Conservation (phyloP, 2,797 vertebrate genomes). For the Siniperca undulata region DNA sequence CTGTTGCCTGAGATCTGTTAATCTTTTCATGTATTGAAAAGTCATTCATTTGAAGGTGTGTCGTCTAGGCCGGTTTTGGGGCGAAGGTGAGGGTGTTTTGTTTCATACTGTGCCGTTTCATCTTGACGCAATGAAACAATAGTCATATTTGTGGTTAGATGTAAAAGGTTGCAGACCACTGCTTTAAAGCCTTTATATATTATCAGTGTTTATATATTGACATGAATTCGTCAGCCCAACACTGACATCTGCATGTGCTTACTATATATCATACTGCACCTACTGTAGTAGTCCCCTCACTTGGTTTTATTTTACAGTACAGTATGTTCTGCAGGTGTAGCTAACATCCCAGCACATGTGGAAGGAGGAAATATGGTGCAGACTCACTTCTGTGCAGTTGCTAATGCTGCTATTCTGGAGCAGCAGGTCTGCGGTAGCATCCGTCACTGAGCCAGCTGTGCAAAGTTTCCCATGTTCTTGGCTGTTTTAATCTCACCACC, state of each 20-base stretch:
- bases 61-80: neutral
- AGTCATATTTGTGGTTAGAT: too few relatives aligned
- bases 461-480: constrained; percentile 42
- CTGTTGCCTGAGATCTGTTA: neutral
- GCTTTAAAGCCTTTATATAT: neutral
- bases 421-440: constrained; percentile 2
- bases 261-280: neutral
- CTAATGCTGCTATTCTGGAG: constrained; percentile 39
- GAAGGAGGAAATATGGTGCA: constrained; percentile 18
- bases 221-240: neutral
- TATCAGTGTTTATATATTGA: neutral
- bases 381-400: constrained; percentile 16
- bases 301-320: neutral
- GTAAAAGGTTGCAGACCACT: neutral
- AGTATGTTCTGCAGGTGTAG: neutral
- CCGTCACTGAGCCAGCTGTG: constrained; percentile 50
- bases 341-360: constrained; percentile 14
- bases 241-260: neutral
- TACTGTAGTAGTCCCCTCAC: neutral
- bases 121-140: neutral
- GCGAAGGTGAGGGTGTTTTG: neutral
- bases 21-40: neutral
- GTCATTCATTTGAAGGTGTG: neutral
- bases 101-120: neutral
- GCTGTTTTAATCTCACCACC: constrained; percentile 51